Evolutionary conservation across 2,113 vertebrate genomes (phyloP).

Genomic region (Sterrhoptilus dennistouni): DNA sequence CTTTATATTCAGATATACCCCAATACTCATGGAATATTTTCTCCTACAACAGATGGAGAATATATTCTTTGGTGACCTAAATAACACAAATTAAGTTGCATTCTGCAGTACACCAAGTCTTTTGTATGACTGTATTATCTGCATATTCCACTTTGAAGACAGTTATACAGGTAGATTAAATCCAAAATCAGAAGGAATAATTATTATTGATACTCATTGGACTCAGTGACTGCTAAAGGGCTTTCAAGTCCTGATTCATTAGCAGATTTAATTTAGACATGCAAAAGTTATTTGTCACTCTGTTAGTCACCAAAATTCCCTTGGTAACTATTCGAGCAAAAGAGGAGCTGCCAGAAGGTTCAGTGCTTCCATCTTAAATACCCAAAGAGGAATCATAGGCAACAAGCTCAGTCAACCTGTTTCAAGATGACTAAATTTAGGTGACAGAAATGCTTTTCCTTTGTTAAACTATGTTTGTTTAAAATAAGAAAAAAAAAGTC

Average conservation of each 20-base stretch:
- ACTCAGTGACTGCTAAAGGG: background rate
- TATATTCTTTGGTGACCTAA: background rate
- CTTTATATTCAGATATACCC: background rate
- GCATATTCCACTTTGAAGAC: background rate
- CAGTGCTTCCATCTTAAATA: background rate
- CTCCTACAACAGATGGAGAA: background rate
- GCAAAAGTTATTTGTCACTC: background rate
- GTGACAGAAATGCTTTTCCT: background rate
- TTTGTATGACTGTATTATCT: background rate
- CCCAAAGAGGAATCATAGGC: background rate
- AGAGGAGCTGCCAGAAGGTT: background rate
- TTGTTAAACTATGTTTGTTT: background rate
- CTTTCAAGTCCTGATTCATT: background rate
- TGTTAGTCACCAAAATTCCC: background rate
- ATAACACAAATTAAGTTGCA: background rate
- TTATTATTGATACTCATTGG: background rate
- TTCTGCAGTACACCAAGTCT: background rate
- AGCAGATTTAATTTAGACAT: background rate
- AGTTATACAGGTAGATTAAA: background rate
- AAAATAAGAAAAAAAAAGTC: background rate
- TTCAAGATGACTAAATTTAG: background rate
- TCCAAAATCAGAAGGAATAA: background rate
- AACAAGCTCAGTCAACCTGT: background rate
- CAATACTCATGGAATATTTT: background rate
- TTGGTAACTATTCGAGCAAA: background rate